phyloP scores from a whole-genome alignment of 2,888 invertebrate genomes.

The Tolmerus cingulatus region DNA sequence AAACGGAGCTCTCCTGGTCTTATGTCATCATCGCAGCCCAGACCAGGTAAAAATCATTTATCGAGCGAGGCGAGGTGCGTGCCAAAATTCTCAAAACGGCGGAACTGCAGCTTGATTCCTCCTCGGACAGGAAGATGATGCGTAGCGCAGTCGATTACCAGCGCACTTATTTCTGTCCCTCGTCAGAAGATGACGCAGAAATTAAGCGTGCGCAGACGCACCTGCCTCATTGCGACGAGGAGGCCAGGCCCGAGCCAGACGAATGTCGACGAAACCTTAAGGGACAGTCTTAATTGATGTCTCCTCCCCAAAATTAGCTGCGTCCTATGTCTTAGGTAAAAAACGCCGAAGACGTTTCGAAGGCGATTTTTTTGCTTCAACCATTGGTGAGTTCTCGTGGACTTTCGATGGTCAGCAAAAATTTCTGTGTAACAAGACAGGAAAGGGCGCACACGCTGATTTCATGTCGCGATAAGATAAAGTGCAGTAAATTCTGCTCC shows the following conservation, averaged over 20 bases:
- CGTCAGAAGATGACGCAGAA: conserved; percentile 23
- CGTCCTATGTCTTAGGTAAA: conserved; percentile 29
- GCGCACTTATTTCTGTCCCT: background rate
- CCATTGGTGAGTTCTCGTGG: background rate
- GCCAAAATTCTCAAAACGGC: background rate
- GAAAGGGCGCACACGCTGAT: conserved; percentile 35
- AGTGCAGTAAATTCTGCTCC: conserved; percentile 35
- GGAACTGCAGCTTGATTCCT: background rate
- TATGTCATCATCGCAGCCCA: conserved; percentile 27
- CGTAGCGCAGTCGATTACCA: background rate
- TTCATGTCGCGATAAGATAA: conserved; percentile 35
- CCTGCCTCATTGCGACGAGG: background rate
- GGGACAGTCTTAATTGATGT: conserved; percentile 45
- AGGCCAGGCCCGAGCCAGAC: background rate
- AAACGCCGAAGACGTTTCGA: background rate
- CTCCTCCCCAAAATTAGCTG: conserved; percentile 47
- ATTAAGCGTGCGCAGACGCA: conserved; percentile 8
- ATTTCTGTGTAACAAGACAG: background rate
- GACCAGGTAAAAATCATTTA: conserved; percentile 25
- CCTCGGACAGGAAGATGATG: background rate
- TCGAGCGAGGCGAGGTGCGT: conserved; percentile 6
- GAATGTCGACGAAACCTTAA: conserved; percentile 4
- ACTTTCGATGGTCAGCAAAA: background rate
- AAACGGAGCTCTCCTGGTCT: background rate
- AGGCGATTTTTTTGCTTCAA: background rate